Conservation (phyloP, 2,888 invertebrate genomes). For the Tipula confusa region DNA sequence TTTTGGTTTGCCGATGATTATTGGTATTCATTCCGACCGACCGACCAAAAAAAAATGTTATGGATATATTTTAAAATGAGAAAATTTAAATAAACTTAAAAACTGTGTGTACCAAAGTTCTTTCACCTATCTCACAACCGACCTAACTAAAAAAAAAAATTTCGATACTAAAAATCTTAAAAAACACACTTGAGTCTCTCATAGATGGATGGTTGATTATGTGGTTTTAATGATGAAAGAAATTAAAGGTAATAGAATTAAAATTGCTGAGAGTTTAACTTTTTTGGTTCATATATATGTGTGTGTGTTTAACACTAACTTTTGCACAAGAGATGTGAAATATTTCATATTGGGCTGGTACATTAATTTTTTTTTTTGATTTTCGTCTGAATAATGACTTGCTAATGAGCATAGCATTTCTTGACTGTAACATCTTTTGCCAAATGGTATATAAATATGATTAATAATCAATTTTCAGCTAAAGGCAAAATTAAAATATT, state of each 20-base stretch:
- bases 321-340: neutral
- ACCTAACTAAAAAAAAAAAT: neutral
- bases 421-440: neutral
- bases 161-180: neutral
- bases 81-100: neutral
- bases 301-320: neutral
- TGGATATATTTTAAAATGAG: neutral
- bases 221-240: neutral
- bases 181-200: neutral
- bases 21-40: neutral
- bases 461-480: neutral
- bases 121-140: neutral
- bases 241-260: constrained; percentile 12
- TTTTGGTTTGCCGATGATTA: neutral
- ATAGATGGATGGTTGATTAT: neutral
- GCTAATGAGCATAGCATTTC: neutral
- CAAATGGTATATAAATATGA: neutral
- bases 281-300: neutral
- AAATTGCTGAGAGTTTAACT: neutral
- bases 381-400: neutral
- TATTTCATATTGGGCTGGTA: neutral
- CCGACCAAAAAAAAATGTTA: neutral
- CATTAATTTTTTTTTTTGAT: neutral
- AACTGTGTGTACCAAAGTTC: neutral
- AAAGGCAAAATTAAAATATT: neutral